Base-by-base conservation (phyloP, 2,888 invertebrate genomes). In the Tortrix viridana region DNA sequence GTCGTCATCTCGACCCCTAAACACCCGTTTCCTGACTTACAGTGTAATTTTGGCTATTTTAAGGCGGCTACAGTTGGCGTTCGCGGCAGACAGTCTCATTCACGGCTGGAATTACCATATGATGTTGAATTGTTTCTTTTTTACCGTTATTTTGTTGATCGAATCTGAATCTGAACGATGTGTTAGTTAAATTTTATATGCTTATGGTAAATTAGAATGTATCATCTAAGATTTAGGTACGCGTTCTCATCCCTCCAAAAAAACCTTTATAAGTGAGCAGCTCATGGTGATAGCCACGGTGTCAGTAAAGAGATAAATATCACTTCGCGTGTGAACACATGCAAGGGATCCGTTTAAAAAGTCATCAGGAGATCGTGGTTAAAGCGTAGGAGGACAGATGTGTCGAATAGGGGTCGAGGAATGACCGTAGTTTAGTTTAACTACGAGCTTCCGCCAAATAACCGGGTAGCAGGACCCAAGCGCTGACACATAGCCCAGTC, bases 401-500 rank as follows among this genome's bases (percentile, higher is more conserved):
- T 73, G 74, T 67, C 70, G 72, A 74, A 74, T 74, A 76, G 80
- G 82, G 86, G 84, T 80, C 85, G 82, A 76, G 78, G 78, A 81
- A 80, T 89, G 88, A 88, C 89, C 87, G 86, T 81, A 81, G 83
- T 85, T 86, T 82, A 81, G 81, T 86, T 84, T 88, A 91, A 91
- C 89, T 88, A 83, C 79, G 75, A 72, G 85, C 89, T 89, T 91
- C 90, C 90, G 90, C 74, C 77, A 79, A 80, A 79, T 74, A 76
- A 74, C 67, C 74, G 76, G 77, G 77, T 75, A 75, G 71, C 69
- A 56, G 20, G 59, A 70, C 72, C 69, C 67, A 32, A 32, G 72
- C 74, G 76, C 73, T 75, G 84, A 80, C 83, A 81, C 77, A 74
- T 72, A 69, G 69, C 59, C 12, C 32, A 18, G 60, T 18, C 18